Percentiles rank a stretch among this genome's conserved stretches.
Evolutionary conservation across 2,888 invertebrate species (phyloP).

Genomic region (Andricus curvator): DNA sequence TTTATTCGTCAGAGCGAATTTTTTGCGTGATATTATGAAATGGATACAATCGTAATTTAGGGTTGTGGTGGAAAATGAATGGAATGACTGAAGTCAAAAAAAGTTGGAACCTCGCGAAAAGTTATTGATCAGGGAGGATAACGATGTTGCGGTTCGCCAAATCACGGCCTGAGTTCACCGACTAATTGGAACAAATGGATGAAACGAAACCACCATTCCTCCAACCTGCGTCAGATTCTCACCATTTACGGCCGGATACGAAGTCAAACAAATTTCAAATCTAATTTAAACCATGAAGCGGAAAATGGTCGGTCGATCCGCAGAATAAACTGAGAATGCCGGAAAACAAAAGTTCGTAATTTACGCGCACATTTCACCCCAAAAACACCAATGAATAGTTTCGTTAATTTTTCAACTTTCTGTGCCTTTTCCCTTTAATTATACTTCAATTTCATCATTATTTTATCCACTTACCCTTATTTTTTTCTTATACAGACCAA

Average conservation of each 20-base stretch:
- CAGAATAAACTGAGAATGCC: background rate
- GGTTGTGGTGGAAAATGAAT: background rate
- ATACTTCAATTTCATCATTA: background rate
- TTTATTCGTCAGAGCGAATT: background rate
- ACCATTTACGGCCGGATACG: conserved; percentile 7
- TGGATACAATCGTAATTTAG: background rate
- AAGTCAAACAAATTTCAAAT: conserved; percentile 38
- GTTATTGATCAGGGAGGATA: conserved; percentile 23
- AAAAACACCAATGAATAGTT: background rate
- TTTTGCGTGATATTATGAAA: background rate
- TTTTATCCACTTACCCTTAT: background rate
- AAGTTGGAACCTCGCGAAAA: conserved; percentile 12
- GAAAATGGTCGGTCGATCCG: conserved; percentile 22
- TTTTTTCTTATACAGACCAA: no score
- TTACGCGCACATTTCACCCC: background rate
- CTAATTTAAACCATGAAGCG: conserved; percentile 33
- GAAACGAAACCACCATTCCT: conserved; percentile 11
- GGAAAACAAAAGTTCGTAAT: conserved; percentile 28
- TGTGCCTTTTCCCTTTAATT: background rate
- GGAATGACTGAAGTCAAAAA: background rate
- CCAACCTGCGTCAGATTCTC: conserved; percentile 10
- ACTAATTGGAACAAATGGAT: conserved; percentile 34
- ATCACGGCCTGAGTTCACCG: conserved; percentile 4
- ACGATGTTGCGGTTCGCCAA: conserved; percentile 16
- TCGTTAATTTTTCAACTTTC: background rate